These are phyloP conservation scores for Sitta carolinensis DNA, from an alignment of 2,797 vertebrate species.

Conservation along the genomic window DNA sequence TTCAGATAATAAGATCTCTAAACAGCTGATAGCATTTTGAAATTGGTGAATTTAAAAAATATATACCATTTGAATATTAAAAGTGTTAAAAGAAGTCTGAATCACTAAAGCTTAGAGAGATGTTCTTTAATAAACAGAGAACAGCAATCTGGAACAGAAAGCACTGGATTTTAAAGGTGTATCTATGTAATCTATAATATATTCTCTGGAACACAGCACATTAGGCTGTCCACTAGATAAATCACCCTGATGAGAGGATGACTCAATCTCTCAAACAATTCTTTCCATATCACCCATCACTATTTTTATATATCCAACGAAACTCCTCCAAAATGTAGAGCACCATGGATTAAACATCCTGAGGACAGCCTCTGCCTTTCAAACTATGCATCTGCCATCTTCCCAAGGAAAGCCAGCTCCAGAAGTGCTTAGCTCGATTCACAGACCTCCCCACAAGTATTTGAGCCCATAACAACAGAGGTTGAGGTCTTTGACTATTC, in stretches of 20 bases:
- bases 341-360: not conserved
- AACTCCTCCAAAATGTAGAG: not conserved
- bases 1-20: not conserved
- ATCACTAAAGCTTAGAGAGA: not conserved
- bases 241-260: not conserved
- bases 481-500: not conserved
- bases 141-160: not conserved
- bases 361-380: not conserved
- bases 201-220: not conserved
- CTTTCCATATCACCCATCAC: not conserved
- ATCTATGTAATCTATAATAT: not conserved
- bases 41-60: not conserved
- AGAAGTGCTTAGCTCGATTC: not conserved
- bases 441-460: not conserved
- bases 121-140: not conserved
- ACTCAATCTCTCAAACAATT: not conserved
- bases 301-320: not conserved
- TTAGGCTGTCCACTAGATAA: not conserved
- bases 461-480: not conserved
- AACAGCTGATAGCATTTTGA: not conserved
- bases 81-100: not conserved
- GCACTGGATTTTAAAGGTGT: not conserved
- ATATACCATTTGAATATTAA: not conserved
- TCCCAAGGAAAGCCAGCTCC: not conserved
- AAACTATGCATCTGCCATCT: not conserved